These are phyloP conservation scores for Menura novaehollandiae DNA, from an alignment of 2,113 vertebrate genomes.

Conservation along the genomic window DNA sequence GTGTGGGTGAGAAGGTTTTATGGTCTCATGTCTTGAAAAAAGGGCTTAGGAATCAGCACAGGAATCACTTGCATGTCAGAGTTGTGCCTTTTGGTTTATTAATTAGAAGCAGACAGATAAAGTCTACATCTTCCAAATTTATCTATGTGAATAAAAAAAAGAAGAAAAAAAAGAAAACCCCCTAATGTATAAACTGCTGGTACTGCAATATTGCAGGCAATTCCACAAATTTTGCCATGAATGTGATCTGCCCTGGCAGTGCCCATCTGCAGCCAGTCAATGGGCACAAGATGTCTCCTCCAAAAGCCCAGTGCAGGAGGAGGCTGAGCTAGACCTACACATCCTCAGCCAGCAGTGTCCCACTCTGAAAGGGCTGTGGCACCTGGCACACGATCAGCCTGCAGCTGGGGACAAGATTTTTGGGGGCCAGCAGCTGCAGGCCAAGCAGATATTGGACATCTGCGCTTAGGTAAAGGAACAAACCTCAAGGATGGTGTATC, in stretches of 20 bases:
- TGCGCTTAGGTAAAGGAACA: neutral
- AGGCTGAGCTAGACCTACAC: neutral
- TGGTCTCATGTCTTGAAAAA: neutral
- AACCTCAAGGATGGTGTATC: neutral
- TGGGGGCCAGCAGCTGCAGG: neutral
- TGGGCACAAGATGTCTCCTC: neutral
- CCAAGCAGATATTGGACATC: neutral
- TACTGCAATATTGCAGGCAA: neutral
- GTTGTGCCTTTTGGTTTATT: neutral
- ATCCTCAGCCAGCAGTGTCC: accelerated
- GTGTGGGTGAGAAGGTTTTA: neutral
- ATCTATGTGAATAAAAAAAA: neutral
- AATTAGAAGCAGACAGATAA: neutral
- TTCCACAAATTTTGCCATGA: neutral
- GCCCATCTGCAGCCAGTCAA: neutral
- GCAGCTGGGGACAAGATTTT: neutral
- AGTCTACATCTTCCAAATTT: neutral
- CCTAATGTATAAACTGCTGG: neutral
- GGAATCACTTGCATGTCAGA: neutral
- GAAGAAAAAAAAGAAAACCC: accelerated
- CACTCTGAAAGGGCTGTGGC: neutral
- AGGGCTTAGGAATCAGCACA: neutral
- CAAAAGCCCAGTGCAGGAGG: neutral
- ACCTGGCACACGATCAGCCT: accelerated
- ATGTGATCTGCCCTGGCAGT: neutral